phyloP scores from a whole-genome alignment of 2,797 vertebrate species.

The Cyprinella venusta region DNA sequence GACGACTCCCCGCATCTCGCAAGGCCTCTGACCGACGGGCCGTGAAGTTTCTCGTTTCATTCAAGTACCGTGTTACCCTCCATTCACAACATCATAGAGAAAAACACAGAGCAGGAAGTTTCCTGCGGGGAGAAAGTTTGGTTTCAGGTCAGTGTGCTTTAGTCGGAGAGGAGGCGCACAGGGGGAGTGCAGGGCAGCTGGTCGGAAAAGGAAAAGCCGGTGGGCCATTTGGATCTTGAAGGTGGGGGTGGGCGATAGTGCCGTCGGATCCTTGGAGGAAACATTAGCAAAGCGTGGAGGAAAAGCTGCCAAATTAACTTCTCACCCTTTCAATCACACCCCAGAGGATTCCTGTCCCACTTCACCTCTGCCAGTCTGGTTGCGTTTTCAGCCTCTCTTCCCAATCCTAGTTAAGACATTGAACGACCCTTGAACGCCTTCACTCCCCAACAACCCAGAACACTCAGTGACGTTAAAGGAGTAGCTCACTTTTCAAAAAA shows the following conservation, averaged over 20 bases:
- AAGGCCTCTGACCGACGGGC: constrained; percentile 86
- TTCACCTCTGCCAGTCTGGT: constrained; percentile 86
- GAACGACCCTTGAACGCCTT: constrained; percentile 58
- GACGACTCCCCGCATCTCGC: constrained; percentile 74
- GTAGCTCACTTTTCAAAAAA: too few species aligned
- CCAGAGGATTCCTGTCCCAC: constrained; percentile 94
- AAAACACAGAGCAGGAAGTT: constrained; percentile 98
- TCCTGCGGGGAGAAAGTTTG: constrained; percentile 97
- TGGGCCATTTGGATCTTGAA: constrained; percentile 52
- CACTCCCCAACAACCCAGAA: constrained; percentile 56
- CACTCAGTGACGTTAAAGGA: constrained; percentile 53
- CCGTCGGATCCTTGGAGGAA: constrained; percentile 83
- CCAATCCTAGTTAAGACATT: constrained; percentile 70
- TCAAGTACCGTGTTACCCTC: constrained; percentile 83
- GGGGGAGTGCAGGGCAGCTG: constrained; percentile 55
- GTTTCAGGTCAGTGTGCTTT: constrained; percentile 95
- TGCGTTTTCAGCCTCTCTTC: constrained; percentile 68
- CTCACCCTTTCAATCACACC: constrained; percentile 99
- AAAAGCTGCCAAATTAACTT: constrained; percentile 99
- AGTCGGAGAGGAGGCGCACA: constrained; percentile 84
- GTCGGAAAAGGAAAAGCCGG: constrained; percentile 13
- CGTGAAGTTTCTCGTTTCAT: constrained; percentile 98
- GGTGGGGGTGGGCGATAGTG: constrained; percentile 71
- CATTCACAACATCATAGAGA: constrained; percentile 77
- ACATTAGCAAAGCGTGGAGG: constrained; percentile 98